Base-by-base conservation (phyloP, 2,797 vertebrate species). In the Rhinella marina region DNA sequence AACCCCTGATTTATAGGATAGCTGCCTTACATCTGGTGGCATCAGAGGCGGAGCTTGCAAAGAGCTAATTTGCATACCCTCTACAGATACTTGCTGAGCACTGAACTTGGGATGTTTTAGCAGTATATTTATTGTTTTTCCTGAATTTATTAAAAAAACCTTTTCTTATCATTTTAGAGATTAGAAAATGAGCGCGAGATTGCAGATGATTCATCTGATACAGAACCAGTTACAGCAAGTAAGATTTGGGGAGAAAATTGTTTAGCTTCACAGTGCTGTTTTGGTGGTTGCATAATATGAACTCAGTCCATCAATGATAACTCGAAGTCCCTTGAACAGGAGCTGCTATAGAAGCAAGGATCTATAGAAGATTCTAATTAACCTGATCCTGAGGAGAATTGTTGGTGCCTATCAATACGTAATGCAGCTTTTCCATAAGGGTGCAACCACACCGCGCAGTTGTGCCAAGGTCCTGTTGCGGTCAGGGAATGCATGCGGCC, bases 121-220 rank as follows among this genome's bases (percentile, higher is more conserved):
- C 11, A 13, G 3, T 52, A 5, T 54, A 16, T 14, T 76, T 54
- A 25, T n/a, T 76, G 48, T 75, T 14, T 0, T 41, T 75, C 14
- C 12, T 75, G 16, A 48, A 72, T 72, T 68, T 14, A 27, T 27
- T 29, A 72, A 73, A 48, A 48, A 10, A 9, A 19, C 6, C 11
- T 41, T 41, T 1, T 76, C 32, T 59, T 64, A 23, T 64, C 59
- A 73, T 64, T 27, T 7, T 52, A 88, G 87, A 85, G 84, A 86
- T 85, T 88, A 64, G 87, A 88, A 79, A 88, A 88, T 82, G 84
- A 88, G 59, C 87, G 87, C 1, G 87, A 88, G 0, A 76, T 88
- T 73, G 87, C 68, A 7, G 87, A 88, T 32, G 87, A 88, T 76
- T 76, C 78, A 19, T 85, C 70, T 41, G 87, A 88, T n/a, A 82